A percentile compares a stretch with the other conserved stretches of the same genome.
These are phyloP conservation scores for Vidua chalybeata DNA, from an alignment of 2,113 vertebrate genomes.

Conservation along the genomic window DNA sequence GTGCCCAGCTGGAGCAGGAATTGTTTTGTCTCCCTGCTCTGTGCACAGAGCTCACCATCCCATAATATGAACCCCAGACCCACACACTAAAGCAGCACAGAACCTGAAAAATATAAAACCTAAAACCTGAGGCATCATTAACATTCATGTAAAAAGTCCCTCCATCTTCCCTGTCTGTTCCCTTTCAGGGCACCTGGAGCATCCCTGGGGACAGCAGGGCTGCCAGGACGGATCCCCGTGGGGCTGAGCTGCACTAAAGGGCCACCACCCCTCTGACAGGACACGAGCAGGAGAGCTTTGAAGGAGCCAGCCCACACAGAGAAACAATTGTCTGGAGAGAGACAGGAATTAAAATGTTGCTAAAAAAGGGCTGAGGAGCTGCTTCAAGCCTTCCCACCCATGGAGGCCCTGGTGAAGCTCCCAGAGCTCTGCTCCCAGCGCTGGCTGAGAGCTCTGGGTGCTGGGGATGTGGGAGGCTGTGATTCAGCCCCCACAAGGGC, in stretches of 20 bases:
- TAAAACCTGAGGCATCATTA: neutral
- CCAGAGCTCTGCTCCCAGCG: neutral
- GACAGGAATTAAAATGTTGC: neutral
- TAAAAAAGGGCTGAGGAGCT: neutral
- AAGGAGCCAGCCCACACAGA: neutral
- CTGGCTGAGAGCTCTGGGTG: neutral
- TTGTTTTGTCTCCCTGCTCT: no score
- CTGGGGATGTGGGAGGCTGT: neutral
- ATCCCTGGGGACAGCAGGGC: neutral
- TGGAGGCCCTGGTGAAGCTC: neutral
- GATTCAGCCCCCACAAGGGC: neutral
- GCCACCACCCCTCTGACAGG: neutral
- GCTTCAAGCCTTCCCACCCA: neutral
- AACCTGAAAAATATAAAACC: no score
- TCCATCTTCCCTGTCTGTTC: no score
- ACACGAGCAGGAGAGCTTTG: neutral
- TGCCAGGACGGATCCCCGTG: rapidly evolving
- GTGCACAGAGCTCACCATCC: no score
- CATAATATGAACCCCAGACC: no score
- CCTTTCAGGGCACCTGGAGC: neutral
- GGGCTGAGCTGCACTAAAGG: neutral
- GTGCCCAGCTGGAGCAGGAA: no score
- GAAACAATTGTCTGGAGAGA: neutral
- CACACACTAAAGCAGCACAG: no score
- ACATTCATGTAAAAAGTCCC: neutral